A percentile compares a stretch with the other conserved stretches of the same genome.
Conservation (phyloP, 2,888 invertebrate species). For the Cactoblastis cactorum region DNA sequence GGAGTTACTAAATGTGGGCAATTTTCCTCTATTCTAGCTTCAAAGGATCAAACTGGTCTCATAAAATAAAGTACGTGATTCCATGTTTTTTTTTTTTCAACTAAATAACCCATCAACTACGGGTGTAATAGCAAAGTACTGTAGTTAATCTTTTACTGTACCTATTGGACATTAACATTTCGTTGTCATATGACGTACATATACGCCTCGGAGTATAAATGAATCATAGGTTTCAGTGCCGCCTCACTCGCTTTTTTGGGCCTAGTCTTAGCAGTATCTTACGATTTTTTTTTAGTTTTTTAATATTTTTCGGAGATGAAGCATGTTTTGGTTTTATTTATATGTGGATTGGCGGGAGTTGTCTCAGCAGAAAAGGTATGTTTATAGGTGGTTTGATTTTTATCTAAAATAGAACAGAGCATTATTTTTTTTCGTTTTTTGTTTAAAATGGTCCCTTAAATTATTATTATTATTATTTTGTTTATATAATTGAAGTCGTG, state of each 20-base stretch:
- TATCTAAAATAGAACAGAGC: too few relatives aligned
- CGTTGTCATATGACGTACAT: conserved; percentile 1
- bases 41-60: conserved; percentile 5
- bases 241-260: conserved; percentile 1
- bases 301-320: conserved; percentile 1
- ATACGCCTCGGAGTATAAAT: neutral
- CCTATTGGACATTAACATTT: neutral
- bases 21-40: neutral
- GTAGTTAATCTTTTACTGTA: neutral
- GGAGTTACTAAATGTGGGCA: neutral
- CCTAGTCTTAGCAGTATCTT: neutral
- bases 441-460: too few relatives aligned
- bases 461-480: too few relatives aligned
- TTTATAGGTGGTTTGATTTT: neutral
- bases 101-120: neutral
- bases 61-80: conserved; percentile 1
- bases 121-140: neutral
- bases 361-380: conserved; percentile 19
- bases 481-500: too few relatives aligned
- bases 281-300: neutral
- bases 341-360: conserved; percentile 9
- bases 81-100: conserved; percentile 4
- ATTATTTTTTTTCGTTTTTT: too few relatives aligned
- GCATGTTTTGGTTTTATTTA: conserved; percentile 5
- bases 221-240: neutral